Evolutionary conservation across 2,888 invertebrate genomes (phyloP).

Genomic region (Dilophus febrilis): DNA sequence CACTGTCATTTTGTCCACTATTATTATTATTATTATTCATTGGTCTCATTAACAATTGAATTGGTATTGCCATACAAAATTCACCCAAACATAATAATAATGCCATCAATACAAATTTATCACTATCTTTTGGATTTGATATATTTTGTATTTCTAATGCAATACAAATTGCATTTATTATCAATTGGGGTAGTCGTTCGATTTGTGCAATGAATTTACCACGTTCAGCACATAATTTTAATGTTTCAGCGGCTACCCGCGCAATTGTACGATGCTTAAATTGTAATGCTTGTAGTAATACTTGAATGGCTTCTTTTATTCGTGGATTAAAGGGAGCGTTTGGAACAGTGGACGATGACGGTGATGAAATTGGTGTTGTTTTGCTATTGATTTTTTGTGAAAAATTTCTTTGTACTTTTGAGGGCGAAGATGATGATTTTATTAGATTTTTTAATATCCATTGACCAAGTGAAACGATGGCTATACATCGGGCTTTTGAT

Average conservation of each 20-base stretch:
- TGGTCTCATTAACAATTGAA: constrained; percentile 37
- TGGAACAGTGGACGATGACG: background rate
- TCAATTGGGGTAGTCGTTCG: constrained; percentile 24
- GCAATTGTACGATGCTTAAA: constrained; percentile 29
- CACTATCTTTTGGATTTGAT: constrained; percentile 25
- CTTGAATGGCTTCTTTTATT: constrained; percentile 27
- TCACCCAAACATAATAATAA: constrained; percentile 80
- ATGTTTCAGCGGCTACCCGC: constrained; percentile 25
- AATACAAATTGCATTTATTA: constrained; percentile 25
- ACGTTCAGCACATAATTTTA: constrained; percentile 26
- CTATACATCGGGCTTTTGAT: constrained; percentile 73
- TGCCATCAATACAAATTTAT: constrained; percentile 34
- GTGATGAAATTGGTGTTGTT: background rate
- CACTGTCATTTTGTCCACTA: constrained; percentile 27
- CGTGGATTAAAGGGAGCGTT: constrained; percentile 13
- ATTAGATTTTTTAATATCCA: constrained; percentile 26
- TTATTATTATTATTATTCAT: constrained; percentile 13
- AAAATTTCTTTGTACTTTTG: constrained; percentile 13
- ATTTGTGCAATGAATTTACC: constrained; percentile 23
- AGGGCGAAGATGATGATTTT: constrained; percentile 19
- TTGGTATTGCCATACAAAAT: constrained; percentile 78
- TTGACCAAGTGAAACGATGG: constrained; percentile 66
- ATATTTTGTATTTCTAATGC: constrained; percentile 29
- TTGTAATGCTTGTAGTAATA: constrained; percentile 27
- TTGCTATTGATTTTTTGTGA: constrained; percentile 21